These are phyloP conservation scores for Pristionchus fissidentatus DNA, from an alignment of 2,888 invertebrate genomes.

Conservation along the genomic window DNA sequence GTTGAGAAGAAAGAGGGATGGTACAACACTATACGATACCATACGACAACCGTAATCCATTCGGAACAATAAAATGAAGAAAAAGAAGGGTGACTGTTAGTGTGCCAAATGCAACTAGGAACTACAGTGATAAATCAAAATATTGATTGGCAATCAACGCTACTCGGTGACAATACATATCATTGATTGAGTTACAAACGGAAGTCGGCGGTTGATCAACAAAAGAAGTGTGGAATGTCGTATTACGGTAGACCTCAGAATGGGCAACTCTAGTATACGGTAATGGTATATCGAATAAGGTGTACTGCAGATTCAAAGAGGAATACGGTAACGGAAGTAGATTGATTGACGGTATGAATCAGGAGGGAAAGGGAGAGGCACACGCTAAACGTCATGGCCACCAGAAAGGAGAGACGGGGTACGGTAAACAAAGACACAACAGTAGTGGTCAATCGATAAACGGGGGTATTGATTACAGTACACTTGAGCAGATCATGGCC, in stretches of 20 bases:
- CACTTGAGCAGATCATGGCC: constrained; percentile 37
- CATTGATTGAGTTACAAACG: constrained; percentile 12
- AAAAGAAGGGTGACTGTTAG: constrained; percentile 2
- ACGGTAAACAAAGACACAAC: constrained; percentile 12
- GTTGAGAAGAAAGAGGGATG: constrained; percentile 12
- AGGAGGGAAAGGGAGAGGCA: not conserved
- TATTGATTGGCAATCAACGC: constrained; percentile 27
- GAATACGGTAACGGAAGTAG: constrained; percentile 38
- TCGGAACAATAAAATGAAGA: constrained; percentile 13
- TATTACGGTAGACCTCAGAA: constrained; percentile 27
- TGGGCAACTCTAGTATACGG: not conserved
- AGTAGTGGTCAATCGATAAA: constrained; percentile 42
- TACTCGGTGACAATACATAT: constrained; percentile 26
- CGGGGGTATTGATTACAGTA: constrained; percentile 30
- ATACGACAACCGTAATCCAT: constrained; percentile 33
- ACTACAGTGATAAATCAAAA: constrained; percentile 37
- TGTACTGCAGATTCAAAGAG: constrained; percentile 2
- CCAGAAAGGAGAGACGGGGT: not conserved
- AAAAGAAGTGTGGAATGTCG: constrained; percentile 16
- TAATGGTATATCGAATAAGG: constrained; percentile 2
- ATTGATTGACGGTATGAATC: not conserved
- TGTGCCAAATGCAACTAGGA: constrained; percentile 18
- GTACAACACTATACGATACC: constrained; percentile 31
- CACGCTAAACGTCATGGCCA: constrained; percentile 29
- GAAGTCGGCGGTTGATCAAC: constrained; percentile 24